Evolutionary conservation across 92 coral and sea anemone genomes (phyloP).

Genomic region (Palythoa heliodiscus): DNA sequence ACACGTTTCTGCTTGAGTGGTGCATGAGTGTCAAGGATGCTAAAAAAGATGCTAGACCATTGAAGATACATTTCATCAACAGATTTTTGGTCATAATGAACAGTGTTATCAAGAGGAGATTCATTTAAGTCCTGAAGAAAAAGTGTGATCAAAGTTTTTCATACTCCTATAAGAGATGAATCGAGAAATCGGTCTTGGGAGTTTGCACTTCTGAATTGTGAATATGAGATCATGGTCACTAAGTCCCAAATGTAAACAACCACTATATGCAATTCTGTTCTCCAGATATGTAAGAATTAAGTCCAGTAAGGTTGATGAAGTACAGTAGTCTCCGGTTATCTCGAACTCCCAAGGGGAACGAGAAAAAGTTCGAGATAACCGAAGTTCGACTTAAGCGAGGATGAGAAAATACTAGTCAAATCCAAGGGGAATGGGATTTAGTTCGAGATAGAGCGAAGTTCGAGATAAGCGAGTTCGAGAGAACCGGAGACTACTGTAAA

Average conservation of each 20-base stretch:
- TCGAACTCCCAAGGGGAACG: no score
- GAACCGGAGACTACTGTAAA: no score
- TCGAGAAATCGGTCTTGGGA: background rate
- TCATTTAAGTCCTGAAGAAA: no score
- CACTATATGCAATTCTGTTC: slow-evolving; percentile 16
- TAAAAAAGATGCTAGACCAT: background rate
- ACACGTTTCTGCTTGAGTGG: slow-evolving; percentile 37
- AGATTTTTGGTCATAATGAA: no score
- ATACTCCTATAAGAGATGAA: background rate
- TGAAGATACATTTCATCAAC: background rate
- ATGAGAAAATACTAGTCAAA: no score
- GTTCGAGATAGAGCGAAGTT: no score
- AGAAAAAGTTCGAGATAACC: no score
- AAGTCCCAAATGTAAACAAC: slow-evolving; percentile 28
- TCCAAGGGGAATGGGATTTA: no score
- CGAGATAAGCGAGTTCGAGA: no score
- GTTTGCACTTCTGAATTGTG: background rate
- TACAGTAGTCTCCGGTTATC: no score
- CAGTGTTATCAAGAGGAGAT: no score
- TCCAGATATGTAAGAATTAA: background rate
- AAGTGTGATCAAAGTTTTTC: background rate
- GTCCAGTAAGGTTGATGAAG: slow-evolving; percentile 39
- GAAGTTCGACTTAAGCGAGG: no score
- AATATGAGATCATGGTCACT: slow-evolving; percentile 21
- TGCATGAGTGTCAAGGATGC: slow-evolving; percentile 22